Conservation (phyloP, 2,797 vertebrate species). For the Tokudaia tokunoshimensis region DNA sequence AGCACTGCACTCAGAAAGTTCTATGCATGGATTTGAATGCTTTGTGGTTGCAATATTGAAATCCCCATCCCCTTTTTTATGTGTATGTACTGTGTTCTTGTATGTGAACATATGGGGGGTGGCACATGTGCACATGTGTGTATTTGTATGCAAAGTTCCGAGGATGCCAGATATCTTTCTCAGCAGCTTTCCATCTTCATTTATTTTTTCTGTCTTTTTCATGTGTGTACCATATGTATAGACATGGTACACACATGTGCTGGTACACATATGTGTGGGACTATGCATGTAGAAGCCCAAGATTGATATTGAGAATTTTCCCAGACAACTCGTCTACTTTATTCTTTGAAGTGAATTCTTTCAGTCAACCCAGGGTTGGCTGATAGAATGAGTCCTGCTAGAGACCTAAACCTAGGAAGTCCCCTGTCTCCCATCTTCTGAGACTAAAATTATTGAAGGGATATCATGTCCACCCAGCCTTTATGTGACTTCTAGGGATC, state of each 20-base stretch:
- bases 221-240: background rate
- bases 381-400: background rate
- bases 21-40: background rate
- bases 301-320: background rate
- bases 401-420: background rate
- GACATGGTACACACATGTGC: background rate
- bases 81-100: background rate
- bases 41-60: background rate
- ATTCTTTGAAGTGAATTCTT: background rate
- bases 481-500: background rate
- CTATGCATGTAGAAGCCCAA: background rate
- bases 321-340: background rate
- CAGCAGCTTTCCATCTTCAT: background rate
- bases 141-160: background rate
- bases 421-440: background rate
- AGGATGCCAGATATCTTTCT: background rate
- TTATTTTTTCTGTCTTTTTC: background rate
- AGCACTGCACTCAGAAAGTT: background rate
- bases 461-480: background rate
- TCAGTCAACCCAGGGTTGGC: background rate
- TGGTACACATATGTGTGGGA: background rate
- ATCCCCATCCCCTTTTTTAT: background rate
- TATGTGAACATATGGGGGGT: background rate
- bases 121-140: background rate
- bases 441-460: background rate